Evolutionary conservation across 2,888 invertebrate species (phyloP).

Genomic region (Myathropa florea): DNA sequence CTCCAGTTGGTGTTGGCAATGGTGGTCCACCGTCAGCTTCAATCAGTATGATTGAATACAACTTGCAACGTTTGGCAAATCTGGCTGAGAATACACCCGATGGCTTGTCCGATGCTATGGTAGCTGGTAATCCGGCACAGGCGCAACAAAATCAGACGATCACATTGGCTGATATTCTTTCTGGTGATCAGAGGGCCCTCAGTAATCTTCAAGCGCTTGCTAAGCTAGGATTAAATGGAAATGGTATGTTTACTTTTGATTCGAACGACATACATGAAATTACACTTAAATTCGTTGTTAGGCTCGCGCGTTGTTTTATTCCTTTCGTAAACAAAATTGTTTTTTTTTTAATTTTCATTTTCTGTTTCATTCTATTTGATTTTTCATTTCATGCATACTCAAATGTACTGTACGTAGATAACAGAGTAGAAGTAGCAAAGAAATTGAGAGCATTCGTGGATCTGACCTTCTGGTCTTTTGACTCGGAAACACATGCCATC

Average conservation of each 20-base stretch:
- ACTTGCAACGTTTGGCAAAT: slow-evolving; percentile 88
- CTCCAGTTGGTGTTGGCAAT: slow-evolving; percentile 77
- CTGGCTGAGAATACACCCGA: slow-evolving; percentile 86
- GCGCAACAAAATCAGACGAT: slow-evolving; percentile 85
- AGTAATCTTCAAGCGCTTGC: slow-evolving; percentile 95
- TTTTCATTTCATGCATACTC: slow-evolving; percentile 26
- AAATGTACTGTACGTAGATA: slow-evolving; percentile 17
- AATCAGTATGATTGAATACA: slow-evolving; percentile 91
- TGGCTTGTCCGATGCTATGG: slow-evolving; percentile 77
- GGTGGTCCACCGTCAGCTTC: slow-evolving; percentile 80
- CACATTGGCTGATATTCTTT: slow-evolving; percentile 88
- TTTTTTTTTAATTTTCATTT: slow-evolving; percentile 28
- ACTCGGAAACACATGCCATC: not conserved
- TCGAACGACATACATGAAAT: slow-evolving; percentile 15
- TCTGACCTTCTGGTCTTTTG: not conserved
- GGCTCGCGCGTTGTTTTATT: slow-evolving; percentile 29
- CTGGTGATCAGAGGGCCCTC: slow-evolving; percentile 88
- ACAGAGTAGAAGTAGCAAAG: slow-evolving; percentile 26
- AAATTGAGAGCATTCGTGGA: not conserved
- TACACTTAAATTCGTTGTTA: slow-evolving; percentile 10
- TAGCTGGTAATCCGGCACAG: slow-evolving; percentile 76
- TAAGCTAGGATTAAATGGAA: slow-evolving; percentile 88
- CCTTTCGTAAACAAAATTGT: slow-evolving; percentile 30
- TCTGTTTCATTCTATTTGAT: slow-evolving; percentile 22
- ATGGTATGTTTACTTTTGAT: slow-evolving; percentile 82